A percentile compares a stretch with the other conserved stretches of the same genome.
phyloP scores from a whole-genome alignment of 2,113 vertebrate species.

The Thunnus thynnus region DNA sequence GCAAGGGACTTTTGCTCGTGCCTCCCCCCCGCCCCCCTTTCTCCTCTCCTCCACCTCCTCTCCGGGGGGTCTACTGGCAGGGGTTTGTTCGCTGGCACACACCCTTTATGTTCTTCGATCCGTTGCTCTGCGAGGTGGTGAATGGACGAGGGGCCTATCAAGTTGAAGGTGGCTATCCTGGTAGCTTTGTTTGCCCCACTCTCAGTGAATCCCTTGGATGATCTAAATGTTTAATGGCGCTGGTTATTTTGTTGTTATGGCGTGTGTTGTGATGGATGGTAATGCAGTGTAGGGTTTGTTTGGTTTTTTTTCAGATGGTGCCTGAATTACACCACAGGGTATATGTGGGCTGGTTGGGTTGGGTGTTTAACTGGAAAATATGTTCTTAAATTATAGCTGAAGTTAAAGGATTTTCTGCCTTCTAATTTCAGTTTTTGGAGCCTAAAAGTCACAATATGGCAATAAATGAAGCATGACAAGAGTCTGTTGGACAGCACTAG shows the following conservation, averaged over 20 bases:
- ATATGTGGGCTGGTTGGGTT: constrained; percentile 51
- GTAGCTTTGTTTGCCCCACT: constrained; percentile 40
- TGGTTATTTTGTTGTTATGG: constrained; percentile 78
- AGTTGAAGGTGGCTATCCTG: constrained; percentile 54
- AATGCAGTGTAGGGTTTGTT: constrained; percentile 61
- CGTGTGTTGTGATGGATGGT: constrained; percentile 77
- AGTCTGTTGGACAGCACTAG: background rate
- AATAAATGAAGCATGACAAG: background rate
- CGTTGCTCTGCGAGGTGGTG: constrained; percentile 64
- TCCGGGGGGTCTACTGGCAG: constrained; percentile 63
- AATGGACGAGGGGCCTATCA: constrained; percentile 60
- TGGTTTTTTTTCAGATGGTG: constrained; percentile 40
- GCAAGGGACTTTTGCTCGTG: constrained; percentile 45
- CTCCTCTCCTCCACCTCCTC: constrained; percentile 55
- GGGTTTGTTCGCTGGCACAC: constrained; percentile 76
- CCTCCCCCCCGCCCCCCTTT: constrained; percentile 37
- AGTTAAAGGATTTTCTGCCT: background rate
- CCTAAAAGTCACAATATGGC: background rate
- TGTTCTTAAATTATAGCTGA: background rate
- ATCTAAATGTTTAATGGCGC: constrained; percentile 81
- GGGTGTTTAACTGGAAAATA: constrained; percentile 73
- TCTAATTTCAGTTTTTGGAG: background rate
- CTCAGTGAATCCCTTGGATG: constrained; percentile 56
- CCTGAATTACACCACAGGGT: constrained; percentile 70
- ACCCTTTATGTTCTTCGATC: constrained; percentile 83